These are phyloP conservation scores for Heliconius sara DNA, from an alignment of 2,888 invertebrate genomes.

Conservation along the genomic window DNA sequence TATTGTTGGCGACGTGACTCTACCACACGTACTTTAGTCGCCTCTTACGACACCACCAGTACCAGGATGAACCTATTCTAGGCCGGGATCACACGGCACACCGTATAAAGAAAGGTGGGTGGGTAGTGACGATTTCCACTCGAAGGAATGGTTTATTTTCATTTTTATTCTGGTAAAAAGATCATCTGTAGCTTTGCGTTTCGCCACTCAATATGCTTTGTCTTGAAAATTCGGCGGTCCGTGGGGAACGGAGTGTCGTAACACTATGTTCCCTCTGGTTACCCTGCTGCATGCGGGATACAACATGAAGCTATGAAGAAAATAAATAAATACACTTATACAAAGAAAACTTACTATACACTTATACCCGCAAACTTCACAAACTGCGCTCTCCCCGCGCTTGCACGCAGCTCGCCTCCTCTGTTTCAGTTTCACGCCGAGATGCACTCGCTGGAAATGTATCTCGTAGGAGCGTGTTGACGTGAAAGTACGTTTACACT, in stretches of 20 bases:
- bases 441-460: slow-evolving; percentile 63
- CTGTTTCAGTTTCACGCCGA: slow-evolving; percentile 51
- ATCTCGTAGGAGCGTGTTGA: slow-evolving; percentile 58
- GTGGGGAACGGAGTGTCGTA: too few species aligned
- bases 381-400: slow-evolving; percentile 54
- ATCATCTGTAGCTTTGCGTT: not conserved
- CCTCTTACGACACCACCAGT: too few species aligned
- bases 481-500: slow-evolving; percentile 65
- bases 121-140: too few species aligned
- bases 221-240: too few species aligned
- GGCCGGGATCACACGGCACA: too few species aligned
- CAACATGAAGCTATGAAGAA: not conserved
- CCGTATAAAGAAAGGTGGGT: not conserved
- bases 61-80: too few species aligned
- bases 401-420: slow-evolving; percentile 34
- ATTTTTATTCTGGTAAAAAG: not conserved
- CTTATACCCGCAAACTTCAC: slow-evolving; percentile 70
- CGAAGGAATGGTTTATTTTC: too few species aligned
- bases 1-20: too few species aligned
- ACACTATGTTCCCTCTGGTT: not conserved
- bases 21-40: too few species aligned
- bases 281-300: not conserved
- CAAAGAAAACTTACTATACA: slow-evolving; percentile 62
- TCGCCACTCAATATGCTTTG: too few species aligned
- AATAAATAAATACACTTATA: not conserved